These are phyloP conservation scores for Cotesia glomerata DNA, from an alignment of 1,140 invertebrate genomes.

Conservation along the genomic window DNA sequence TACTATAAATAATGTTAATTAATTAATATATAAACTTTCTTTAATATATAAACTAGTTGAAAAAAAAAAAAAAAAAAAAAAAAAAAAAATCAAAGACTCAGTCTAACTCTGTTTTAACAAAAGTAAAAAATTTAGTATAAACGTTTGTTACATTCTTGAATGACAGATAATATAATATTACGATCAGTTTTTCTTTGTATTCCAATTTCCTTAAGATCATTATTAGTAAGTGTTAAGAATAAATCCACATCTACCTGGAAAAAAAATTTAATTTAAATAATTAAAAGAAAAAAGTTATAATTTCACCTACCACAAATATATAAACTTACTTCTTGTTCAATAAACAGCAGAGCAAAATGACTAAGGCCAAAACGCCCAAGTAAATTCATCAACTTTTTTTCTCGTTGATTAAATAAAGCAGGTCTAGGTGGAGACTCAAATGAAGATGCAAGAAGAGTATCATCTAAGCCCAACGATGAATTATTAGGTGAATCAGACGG, in stretches of 20 bases:
- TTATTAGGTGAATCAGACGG: background rate
- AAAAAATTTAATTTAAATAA: background rate
- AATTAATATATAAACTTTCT: no score
- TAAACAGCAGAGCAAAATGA: no score
- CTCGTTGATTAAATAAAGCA: background rate
- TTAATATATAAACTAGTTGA: background rate
- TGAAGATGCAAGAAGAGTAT: background rate
- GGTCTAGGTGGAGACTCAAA: background rate
- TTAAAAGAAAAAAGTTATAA: slow-evolving; percentile 21
- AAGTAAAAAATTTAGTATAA: background rate
- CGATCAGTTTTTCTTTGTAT: slow-evolving; percentile 49
- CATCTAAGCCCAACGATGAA: background rate
- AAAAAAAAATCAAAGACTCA: background rate
- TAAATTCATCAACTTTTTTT: background rate
- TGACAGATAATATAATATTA: slow-evolving; percentile 40
- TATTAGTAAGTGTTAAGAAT: slow-evolving; percentile 50
- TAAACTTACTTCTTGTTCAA: no score
- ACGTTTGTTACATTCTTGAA: slow-evolving; percentile 40
- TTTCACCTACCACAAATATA: slow-evolving; percentile 22
- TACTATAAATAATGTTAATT: no score
- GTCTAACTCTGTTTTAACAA: background rate
- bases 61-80: no score
- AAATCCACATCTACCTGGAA: slow-evolving; percentile 54
- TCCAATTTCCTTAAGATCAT: slow-evolving; percentile 56
- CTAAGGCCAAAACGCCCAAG: no score